Base-by-base conservation (phyloP, 2,113 vertebrate species). In the Misgurnus anguillicaudatus region DNA sequence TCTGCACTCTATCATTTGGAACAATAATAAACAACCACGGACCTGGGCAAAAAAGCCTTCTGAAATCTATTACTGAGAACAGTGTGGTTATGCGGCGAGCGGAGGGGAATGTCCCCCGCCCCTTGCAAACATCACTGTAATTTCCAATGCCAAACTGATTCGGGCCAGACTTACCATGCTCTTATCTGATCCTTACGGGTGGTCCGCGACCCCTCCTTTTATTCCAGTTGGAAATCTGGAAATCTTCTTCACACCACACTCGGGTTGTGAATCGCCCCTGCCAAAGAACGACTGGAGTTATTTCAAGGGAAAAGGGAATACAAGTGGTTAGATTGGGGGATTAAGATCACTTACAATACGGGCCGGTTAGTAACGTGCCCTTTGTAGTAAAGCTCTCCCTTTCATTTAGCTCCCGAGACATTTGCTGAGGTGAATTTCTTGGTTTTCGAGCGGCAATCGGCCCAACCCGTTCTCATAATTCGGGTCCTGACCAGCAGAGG, bases 131-230 rank as follows among this genome's bases (percentile, higher is more conserved):
- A 87, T 89, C 86, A 87, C 85, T 87, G 84, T 90, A 88, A 89
- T 89, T 90, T 86, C 83, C 86, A 87, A 81, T 89, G 87, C 89
- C 87, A 89, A 74, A 84, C 85, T 92, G 91, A 93, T 90, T 88
- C 77, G 78, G 87, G 84, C 90, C 90, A 91, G 91, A 83, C 88
- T 87, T 75, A 83, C 87, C 89, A 88, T 79, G 85, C 72, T 76
- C 87, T 88, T 91, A 91, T 92, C 90, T 89, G 90, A 91, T 91
- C 87, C 83, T 83, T 85, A 88, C 79, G 90, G 90, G 91, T 92
- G 91, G 91, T 91, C 91, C 24, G 72, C 79, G 14, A 61, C 82
- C 82, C 73, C 69, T 68, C 60, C 79, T 64, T 76, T 71, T 80
- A 67, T 77, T 78, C 60, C 69, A 80, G 71, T 48, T 78, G 62